phyloP scores from a whole-genome alignment of 2,113 vertebrate species.

The Grus americana region DNA sequence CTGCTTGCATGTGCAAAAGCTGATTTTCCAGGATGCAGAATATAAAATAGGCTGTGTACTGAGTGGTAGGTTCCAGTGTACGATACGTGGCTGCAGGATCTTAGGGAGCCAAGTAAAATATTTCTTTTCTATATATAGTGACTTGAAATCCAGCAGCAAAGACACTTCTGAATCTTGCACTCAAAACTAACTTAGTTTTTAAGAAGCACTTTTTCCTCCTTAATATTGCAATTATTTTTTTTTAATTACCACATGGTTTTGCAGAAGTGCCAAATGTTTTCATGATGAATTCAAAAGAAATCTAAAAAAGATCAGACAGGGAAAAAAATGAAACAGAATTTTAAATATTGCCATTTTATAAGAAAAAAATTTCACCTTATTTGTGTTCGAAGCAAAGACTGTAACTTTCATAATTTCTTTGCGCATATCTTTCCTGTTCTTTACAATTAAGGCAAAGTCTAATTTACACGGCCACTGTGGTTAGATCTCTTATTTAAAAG shows the following conservation, averaged over 20 bases:
- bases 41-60: conserved; percentile 28
- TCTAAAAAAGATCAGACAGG: background rate
- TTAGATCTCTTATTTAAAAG: background rate
- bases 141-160: conserved; percentile 29
- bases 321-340: background rate
- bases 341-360: background rate
- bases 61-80: conserved; percentile 23
- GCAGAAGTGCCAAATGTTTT: background rate
- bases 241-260: background rate
- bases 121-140: conserved; percentile 59
- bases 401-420: background rate
- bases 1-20: conserved; percentile 10
- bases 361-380: background rate
- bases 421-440: background rate
- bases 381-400: background rate
- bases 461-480: background rate
- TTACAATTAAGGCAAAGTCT: background rate
- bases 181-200: background rate
- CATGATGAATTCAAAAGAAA: background rate
- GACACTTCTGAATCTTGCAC: background rate
- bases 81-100: conserved; percentile 29
- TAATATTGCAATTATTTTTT: background rate
- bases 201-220: background rate
- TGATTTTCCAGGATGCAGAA: conserved; percentile 44
- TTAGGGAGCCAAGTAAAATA: conserved; percentile 59